Conservation (phyloP, 53 echinoderm and acorn worm species). For the Arbacia lixula region DNA sequence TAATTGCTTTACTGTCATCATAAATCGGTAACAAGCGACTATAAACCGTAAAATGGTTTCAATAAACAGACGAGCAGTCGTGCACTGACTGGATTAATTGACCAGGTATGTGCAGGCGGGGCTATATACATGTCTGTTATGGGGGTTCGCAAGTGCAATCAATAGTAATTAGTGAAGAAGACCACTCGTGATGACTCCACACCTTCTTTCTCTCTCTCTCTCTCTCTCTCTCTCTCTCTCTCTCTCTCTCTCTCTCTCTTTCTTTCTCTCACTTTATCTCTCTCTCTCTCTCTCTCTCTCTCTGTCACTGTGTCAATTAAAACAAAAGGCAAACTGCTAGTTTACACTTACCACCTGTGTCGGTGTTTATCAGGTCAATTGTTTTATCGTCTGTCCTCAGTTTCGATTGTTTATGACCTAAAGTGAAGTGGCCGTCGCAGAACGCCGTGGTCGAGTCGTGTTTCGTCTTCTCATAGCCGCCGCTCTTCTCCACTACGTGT, state of each 20-base stretch:
- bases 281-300: no score
- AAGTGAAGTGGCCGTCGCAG: slow-evolving; percentile 41
- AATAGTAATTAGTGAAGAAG: slow-evolving; percentile 47
- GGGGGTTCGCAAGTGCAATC: slow-evolving; percentile 1
- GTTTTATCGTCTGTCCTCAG: slow-evolving; percentile 41
- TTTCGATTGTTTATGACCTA: slow-evolving; percentile 54
- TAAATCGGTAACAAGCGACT: slow-evolving; percentile 53
- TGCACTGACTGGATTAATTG: slow-evolving; percentile 5
- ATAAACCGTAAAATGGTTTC: slow-evolving; percentile 50
- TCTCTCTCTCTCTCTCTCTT: no score
- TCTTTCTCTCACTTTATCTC: no score
- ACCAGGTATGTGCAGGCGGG: slow-evolving; percentile 19
- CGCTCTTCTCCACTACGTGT: slow-evolving; percentile 35
- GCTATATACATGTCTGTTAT: slow-evolving; percentile 30
- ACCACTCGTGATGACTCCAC: no score
- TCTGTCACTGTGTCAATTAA: no score
- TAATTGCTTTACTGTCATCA: slow-evolving; percentile 47
- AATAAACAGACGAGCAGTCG: slow-evolving; percentile 21
- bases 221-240: no score
- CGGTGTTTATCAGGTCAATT: slow-evolving; percentile 40
- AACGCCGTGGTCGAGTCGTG: slow-evolving; percentile 20
- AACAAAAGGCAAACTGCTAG: slow-evolving; percentile 10
- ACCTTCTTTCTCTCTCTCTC: no score
- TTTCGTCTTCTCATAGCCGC: slow-evolving; percentile 27
- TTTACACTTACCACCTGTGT: slow-evolving; percentile 50